Base-by-base conservation (phyloP, 2,113 vertebrate genomes). In the Labrus mixtus region DNA sequence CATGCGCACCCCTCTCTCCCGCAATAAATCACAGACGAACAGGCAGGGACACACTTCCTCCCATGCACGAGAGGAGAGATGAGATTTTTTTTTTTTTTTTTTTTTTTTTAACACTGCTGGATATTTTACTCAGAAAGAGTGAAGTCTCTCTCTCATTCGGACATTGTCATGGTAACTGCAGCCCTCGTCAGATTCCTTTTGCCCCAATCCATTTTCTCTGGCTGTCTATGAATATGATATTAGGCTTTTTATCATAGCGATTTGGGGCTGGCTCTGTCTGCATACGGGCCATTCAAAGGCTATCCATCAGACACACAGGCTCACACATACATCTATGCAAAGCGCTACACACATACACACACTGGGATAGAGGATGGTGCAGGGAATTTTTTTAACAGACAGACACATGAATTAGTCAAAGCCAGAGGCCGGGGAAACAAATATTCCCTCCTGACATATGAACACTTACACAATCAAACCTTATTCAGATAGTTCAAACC, bases 151-250 rank as follows among this genome's bases (percentile, higher is more conserved):
- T 86, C 59, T 87, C 29, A 81, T 79, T 86, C 81, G 81, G 84
- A 89, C 92, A 91, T 92, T 84, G 92, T 91, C 90, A 93, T 93
- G 90, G 92, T 88, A 91, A 93, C 90, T 69, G 83, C 84, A 74
- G 79, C 68, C 17, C 85, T 90, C 72, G 78, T 90, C 84, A 80
- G 79, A 86, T 86, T 90, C 76, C 76, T 84, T 86, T 91, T 75
- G 82, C 87, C 88, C 82, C 78, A 41, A 90, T 92, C 73, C 87
- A 79, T 91, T 91, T 90, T 88, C 85, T 58, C 78, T 86, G 76
- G 84, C 86, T 85, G 90, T 93, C 90, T 89, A 89, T 92, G 90
- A 93, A 93, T 92, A 91, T 90, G 78, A 91, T 90, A 92, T 92
- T 90, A 89, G 67, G 54, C 74, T 84, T 91, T 93, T 93, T 89